phyloP scores from a whole-genome alignment of 2,113 vertebrate species.

The Falcunculus frontatus region DNA sequence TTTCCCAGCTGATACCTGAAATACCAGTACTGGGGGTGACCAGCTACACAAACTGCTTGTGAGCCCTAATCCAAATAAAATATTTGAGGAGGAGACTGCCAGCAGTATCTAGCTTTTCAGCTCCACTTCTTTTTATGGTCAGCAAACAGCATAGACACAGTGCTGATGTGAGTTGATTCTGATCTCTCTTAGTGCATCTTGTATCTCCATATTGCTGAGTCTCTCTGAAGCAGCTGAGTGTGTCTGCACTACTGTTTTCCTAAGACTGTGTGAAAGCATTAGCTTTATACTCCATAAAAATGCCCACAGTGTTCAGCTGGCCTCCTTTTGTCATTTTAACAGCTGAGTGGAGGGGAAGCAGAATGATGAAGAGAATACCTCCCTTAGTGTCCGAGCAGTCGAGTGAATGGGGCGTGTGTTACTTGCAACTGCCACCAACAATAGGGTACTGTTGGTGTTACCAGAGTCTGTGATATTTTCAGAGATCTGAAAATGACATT shows the following conservation, averaged over 20 bases:
- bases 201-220: background rate
- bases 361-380: background rate
- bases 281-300: background rate
- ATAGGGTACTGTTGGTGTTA: background rate
- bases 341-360: background rate
- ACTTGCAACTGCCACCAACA: background rate
- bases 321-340: conserved; percentile 14
- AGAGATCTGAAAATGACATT: background rate
- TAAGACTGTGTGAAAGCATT: background rate
- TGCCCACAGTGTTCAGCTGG: background rate
- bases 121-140: background rate
- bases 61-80: background rate
- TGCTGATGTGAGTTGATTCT: background rate
- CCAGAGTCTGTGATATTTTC: background rate
- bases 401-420: conserved; percentile 13
- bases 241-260: background rate
- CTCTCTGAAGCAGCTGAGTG: background rate
- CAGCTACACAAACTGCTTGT: background rate
- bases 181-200: background rate
- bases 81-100: background rate
- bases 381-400: background rate
- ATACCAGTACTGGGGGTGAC: background rate
- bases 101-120: background rate
- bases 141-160: background rate
- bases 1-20: background rate